phyloP scores from a whole-genome alignment of 2,113 vertebrate genomes.

The Rhadina sibilatrix region DNA sequence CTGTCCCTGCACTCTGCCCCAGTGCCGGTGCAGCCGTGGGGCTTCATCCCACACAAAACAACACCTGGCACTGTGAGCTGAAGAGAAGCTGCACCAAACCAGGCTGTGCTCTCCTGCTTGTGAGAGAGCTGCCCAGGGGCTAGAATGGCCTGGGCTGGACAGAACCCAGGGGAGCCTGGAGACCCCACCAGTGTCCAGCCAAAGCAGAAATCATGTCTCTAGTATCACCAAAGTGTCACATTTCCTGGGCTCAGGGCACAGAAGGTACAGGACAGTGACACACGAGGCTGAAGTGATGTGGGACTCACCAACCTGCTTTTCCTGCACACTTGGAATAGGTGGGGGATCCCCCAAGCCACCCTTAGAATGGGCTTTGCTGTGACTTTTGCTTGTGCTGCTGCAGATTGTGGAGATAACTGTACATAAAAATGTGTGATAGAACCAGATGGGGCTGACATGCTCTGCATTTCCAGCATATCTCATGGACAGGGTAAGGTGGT shows the following conservation, averaged over 20 bases:
- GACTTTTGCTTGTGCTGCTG: neutral
- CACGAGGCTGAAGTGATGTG: fast-evolving
- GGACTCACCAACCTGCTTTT: neutral
- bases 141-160: neutral
- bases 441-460: neutral
- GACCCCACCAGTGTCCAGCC: neutral
- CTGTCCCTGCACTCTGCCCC: neutral
- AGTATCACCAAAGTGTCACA: too few species aligned
- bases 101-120: neutral
- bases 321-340: neutral
- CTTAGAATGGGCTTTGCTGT: neutral
- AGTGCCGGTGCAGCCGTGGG: fast-evolving
- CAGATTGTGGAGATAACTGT: neutral
- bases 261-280: neutral
- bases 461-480: neutral
- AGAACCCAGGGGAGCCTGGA: neutral
- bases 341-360: neutral
- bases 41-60: neutral
- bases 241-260: neutral
- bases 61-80: neutral
- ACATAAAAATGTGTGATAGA: neutral
- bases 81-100: neutral
- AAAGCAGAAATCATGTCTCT: neutral
- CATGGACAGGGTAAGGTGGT: neutral
- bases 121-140: neutral